Evolutionary conservation across 2,797 vertebrate genomes (phyloP).

Genomic region (Cichlasoma orientale): DNA sequence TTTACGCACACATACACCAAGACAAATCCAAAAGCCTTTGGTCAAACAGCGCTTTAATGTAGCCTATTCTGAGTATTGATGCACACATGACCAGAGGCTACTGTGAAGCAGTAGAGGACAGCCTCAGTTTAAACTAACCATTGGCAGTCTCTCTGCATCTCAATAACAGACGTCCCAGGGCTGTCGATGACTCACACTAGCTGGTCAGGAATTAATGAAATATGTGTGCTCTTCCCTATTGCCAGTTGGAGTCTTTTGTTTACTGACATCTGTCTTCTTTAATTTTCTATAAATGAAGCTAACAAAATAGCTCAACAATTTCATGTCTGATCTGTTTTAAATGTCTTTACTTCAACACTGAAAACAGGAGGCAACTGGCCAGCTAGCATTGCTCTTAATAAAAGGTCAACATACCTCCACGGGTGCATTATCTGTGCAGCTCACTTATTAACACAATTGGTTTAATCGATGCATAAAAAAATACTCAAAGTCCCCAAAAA

Average conservation of each 20-base stretch:
- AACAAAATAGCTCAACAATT: background rate
- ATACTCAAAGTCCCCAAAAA: too few relatives aligned
- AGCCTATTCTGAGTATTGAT: slow-evolving; percentile 40
- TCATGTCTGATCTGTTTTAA: background rate
- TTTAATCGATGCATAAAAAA: too few relatives aligned
- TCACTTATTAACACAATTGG: too few relatives aligned
- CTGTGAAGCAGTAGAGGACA: slow-evolving; percentile 37
- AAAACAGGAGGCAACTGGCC: background rate
- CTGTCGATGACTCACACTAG: slow-evolving; percentile 44
- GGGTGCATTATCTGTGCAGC: too few relatives aligned
- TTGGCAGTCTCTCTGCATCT: slow-evolving; percentile 48
- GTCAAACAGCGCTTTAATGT: slow-evolving; percentile 36
- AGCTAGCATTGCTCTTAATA: background rate
- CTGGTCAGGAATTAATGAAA: slow-evolving; percentile 49
- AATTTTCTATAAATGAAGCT: background rate
- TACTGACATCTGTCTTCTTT: background rate
- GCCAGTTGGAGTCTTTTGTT: background rate
- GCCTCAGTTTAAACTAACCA: slow-evolving; percentile 31
- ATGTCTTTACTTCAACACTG: background rate
- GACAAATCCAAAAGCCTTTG: slow-evolving; percentile 7
- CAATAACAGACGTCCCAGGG: slow-evolving; percentile 54
- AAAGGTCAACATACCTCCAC: background rate
- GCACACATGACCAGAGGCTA: slow-evolving; percentile 41
- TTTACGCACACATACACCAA: background rate
- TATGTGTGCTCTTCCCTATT: background rate